phyloP scores from a whole-genome alignment of 2,888 invertebrate genomes.

The Ophioninae sp. region DNA sequence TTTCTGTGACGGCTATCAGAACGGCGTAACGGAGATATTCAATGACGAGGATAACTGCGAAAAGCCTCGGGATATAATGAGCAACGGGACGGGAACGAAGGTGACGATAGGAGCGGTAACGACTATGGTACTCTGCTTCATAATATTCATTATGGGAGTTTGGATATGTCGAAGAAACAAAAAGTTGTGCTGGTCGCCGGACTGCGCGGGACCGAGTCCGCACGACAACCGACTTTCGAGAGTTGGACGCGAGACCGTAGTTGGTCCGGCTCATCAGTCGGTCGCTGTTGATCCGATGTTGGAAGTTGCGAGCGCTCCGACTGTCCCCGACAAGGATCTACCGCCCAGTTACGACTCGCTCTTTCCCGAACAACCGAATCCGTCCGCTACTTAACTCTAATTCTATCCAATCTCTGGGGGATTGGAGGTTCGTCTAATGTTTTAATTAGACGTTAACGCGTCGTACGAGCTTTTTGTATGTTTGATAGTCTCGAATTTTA shows the following conservation, averaged over 20 bases:
- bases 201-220: constrained; percentile 77
- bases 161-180: constrained; percentile 82
- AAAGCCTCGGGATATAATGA: constrained; percentile 62
- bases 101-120: constrained; percentile 82
- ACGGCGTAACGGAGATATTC: constrained; percentile 81
- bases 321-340: constrained; percentile 82
- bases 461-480: constrained; percentile 39
- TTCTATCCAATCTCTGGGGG: not conserved
- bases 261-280: constrained; percentile 71
- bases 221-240: constrained; percentile 68
- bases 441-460: constrained; percentile 73
- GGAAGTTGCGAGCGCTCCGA: constrained; percentile 75
- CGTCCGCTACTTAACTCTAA: constrained; percentile 68
- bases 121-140: constrained; percentile 80
- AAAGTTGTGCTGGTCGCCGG: constrained; percentile 82
- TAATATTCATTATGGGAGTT: constrained; percentile 81
- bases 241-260: constrained; percentile 66
- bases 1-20: constrained; percentile 81
- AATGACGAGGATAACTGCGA: constrained; percentile 81
- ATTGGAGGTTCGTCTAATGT: constrained; percentile 73
- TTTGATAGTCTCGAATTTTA: constrained; percentile 31
- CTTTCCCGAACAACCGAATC: constrained; percentile 80
- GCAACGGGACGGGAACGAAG: constrained; percentile 77
- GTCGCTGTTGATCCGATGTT: constrained; percentile 78
- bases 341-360: constrained; percentile 84